Evolutionary conservation across 2,113 vertebrate genomes (phyloP), one percentile per base, ranked within the genome.

Genomic region (Amazona vittata): DNA sequence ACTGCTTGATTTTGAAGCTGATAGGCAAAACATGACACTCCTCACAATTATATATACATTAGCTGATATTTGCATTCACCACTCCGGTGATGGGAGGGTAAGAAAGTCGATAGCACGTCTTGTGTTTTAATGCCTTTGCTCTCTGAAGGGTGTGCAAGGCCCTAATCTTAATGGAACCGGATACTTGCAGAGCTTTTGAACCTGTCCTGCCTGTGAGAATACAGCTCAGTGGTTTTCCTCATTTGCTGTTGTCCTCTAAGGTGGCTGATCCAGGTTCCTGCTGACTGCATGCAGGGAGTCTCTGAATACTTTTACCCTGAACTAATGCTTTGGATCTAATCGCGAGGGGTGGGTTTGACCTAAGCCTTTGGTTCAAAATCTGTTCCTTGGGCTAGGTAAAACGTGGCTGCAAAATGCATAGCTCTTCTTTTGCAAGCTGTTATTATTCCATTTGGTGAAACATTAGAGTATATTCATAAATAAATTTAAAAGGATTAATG

Each of bases 1-100:
- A 97, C 96, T 91, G 86, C 77, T 97, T 93, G 95, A 97, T 97
- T 98, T 97, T 98, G 90, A 93, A 97, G 95, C 95, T 85, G 81
- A 95, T 70, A 94, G 88, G 91, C 88, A 94, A 96, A 97, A 95
- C 73, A 91, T 95, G 74, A 92, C 90, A 89, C 90, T 91, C 89
- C 41, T 46, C 28, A 33, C 76, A 35, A 64, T 69, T 69, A 46
- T 1, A 4, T 2, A 4, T 46, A 35, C n/a, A 65, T 62, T 78
- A 75, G 49, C 28, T 65, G 69, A n/a, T 69, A 10, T 18, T 33
- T 47, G 7, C 16, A 14, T 59, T 89, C 52, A 50, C 39, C 28
- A 15, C 52, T 59, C 22, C 25, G 33, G 73, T 62, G 55, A 55
- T 55, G 3, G 0, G 10, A 70, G 41, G 78, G 67, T 60, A 28